A percentile compares a stretch with the other conserved stretches of the same genome.
Evolutionary conservation across 2,113 vertebrate species (phyloP).

Genomic region (Platysteira castanea): DNA sequence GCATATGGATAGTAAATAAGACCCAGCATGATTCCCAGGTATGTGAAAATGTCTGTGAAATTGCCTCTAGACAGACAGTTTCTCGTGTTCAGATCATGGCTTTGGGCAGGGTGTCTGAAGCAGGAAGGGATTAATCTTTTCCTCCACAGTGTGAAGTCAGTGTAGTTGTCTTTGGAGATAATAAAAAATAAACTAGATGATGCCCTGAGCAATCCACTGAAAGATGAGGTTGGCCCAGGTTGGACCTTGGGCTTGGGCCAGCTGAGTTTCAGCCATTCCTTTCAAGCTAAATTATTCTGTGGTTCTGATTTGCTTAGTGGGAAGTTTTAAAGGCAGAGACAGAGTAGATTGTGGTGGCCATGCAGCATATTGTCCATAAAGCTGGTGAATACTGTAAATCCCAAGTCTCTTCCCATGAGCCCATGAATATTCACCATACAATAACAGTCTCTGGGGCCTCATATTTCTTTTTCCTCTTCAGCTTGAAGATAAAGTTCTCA

Average conservation of each 20-base stretch:
- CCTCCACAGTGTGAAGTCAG: rapidly evolving
- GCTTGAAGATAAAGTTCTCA: slow-evolving; percentile 88
- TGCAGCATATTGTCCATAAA: neutral
- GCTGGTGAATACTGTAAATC: neutral
- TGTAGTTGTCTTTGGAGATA: neutral
- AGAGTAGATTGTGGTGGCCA: neutral
- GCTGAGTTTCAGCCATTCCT: neutral
- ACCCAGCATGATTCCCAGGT: neutral
- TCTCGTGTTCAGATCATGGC: neutral
- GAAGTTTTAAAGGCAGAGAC: neutral
- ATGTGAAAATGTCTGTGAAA: neutral
- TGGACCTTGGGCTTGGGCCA: neutral
- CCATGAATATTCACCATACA: neutral
- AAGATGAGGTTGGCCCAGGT: neutral
- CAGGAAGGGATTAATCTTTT: neutral
- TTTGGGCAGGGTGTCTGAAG: neutral
- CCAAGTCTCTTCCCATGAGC: neutral
- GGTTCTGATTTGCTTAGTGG: neutral
- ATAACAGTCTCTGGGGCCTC: neutral
- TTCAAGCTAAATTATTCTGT: neutral
- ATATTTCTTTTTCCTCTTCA: slow-evolving; percentile 36
- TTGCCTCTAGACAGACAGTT: neutral
- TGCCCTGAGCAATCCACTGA: neutral
- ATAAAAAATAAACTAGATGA: neutral
- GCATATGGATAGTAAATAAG: neutral